Evolutionary conservation across 2,113 vertebrate species (phyloP), one percentile per base, ranked within the genome.

Genomic region (Forbesichthys papilliferus): DNA sequence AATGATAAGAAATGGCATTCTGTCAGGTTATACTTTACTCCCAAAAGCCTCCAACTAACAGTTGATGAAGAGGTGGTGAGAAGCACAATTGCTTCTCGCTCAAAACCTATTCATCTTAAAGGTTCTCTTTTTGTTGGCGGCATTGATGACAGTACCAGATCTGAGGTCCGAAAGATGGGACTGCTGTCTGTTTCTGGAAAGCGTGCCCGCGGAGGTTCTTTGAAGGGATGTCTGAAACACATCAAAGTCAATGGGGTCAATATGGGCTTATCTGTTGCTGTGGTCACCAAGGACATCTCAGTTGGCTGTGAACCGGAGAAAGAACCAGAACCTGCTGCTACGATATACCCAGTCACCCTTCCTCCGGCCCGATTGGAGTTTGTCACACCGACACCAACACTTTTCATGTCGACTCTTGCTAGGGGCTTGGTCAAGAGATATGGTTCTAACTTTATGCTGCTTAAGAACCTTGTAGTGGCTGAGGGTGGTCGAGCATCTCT

Each of bases 221-320:
- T 98, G 74, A 96, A 93, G 91, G 96, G 96, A 61, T 99, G 96
- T 79, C 82, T 98, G 58, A 93, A 85, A 80, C 90, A 93, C 66
- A 87, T 97, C 68, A 90, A 91, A 85, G 73, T 89, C 57, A 95
- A 93, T 58, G 77, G 87, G 48, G 83, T 92, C 57, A 94, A 88
- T 56, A 92, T 84, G 66, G 93, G 94, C 0, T 88, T 98, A 33
- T 94, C 90, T 64, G 90, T 91, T 78, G 92, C 93, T 36, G 48
- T 95, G 5, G 92, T 95, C 66, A 95, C 94, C 54, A 96, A 94
- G 82, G 95, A 97, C 76, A 81, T 97, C 82, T 95, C 95, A 48
- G 91, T 93, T 68, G 96, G 95, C 6, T 98, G 94, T 86, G 93
- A 94, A 84, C 90, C 71, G 1, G 88, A 92, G 62, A 92, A 77